Base-by-base conservation (phyloP, 2,797 vertebrate genomes). In the Pelodytes ibericus region DNA sequence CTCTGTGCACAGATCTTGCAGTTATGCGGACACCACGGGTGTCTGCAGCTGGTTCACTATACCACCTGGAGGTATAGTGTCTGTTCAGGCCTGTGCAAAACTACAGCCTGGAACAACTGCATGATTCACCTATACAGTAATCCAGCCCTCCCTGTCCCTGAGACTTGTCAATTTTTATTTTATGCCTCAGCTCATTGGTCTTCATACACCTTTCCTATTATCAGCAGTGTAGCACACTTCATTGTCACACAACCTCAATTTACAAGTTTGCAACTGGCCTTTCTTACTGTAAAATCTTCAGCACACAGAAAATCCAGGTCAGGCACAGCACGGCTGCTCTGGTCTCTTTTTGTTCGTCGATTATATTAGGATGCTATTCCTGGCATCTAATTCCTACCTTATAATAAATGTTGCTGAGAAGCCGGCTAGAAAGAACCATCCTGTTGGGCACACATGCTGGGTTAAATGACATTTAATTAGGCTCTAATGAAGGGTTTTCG, bases 391-490 rank as follows among this genome's bases (percentile, higher is more conserved):
- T 71, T 72, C 47, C 39, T 71, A 58, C 53, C 69, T 58, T 39
- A 11, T 36, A 66, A 72, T 59, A 72, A 51, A 66, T 36, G 60
- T 51, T 66, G 39, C 56, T 47, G 53, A 63, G 31, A 66, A 60
- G 29, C 16, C 33, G 27, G 29, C 61, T 36, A 64, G 26, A 66
- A 33, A 66, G 22, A 66, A 29, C 53, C 41, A 4, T 49, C 75
- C 69, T 26, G 27, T 64, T 31, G 27, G 6, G 31, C 26, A 25
- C 60, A 27, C 69, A 58, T 65, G 75, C 75, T 74, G 73, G 44
- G 71, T 24, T 74, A 79, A 80, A 65, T 60, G 68, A 62, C 63
- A 41, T 41, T 60, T 72, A 77, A 79, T 66, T 71, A 78, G 47
- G 56, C 63, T 71, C 59, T 59, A 69, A 74, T 53, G 64, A 81